Base-by-base conservation (phyloP, 2,113 vertebrate genomes). In the Choloepus hoffmanni region DNA sequence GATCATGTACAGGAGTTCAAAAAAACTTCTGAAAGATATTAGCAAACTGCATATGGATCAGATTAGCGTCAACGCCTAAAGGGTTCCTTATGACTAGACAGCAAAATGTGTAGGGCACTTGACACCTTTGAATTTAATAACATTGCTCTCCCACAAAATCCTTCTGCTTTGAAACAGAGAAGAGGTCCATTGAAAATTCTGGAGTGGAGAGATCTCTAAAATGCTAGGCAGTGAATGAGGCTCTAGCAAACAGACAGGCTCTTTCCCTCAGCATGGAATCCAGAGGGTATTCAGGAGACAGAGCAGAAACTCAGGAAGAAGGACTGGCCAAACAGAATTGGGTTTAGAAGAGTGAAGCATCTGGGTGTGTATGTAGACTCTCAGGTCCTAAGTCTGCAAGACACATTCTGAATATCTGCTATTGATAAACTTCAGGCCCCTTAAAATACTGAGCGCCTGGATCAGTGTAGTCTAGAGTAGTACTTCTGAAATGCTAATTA, bases 311-410 rank as follows among this genome's bases (percentile, higher is more conserved):
- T 55, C 15, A 63, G 13, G 10, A 24, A 48, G 12, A 70, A 26
- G 9, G 12, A 33, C 1, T 1, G 53, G 9, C 53, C 33, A 77
- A 72, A 15, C 62, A n/a, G 0, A 62, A 15, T n/a, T 72, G 15
- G 5, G 8, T 14, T 62, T 43, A 10, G 4, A 55, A 53, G 14
- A 77, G 2, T 53, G 2, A 10, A 26, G 5, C 2, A 15, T 15
- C 4, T 28, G 2, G 11, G 18, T 53, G 50, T 33, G 70, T 0
- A 1, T 24, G 4, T 4, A 9, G 7, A 19, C 11, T 14, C 19
- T 60, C 2, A 21, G 4, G 26, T 43, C 3, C 26, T 36, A 50
- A 58, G 19, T 14, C 53, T 40, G 1, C 4, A n/a, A 14, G 65
- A 2, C 28, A 40, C 23, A 48, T 40, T 36, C 12, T 76, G 30